Percentiles rank a stretch among this genome's conserved stretches.
These are phyloP conservation scores for Deilephila porcellus DNA, from an alignment of 2,888 invertebrate genomes.

Conservation along the genomic window DNA sequence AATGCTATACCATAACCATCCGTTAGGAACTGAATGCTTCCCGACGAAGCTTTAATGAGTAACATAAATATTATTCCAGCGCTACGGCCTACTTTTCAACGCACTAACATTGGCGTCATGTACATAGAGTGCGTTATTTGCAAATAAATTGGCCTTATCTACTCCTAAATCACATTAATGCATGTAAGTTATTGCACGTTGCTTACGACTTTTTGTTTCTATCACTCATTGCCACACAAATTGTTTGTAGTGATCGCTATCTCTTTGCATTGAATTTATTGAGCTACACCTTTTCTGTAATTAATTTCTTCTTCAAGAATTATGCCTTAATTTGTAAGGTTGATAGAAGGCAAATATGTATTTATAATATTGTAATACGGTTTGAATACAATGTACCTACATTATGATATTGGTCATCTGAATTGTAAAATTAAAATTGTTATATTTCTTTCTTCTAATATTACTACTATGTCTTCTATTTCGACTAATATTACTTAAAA, in stretches of 20 bases:
- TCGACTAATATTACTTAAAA: too few species aligned
- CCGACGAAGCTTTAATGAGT: not conserved
- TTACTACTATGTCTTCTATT: too few species aligned
- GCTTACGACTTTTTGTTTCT: slow-evolving; percentile 23
- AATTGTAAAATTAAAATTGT: too few species aligned
- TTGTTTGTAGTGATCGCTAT: slow-evolving; percentile 11
- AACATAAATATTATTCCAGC: not conserved
- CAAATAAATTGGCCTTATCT: slow-evolving; percentile 18
- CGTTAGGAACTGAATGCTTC: slow-evolving; percentile 4
- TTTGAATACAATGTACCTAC: too few species aligned
- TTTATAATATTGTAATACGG: too few species aligned
- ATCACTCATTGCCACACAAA: slow-evolving; percentile 12
- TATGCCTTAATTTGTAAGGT: too few species aligned
- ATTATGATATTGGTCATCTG: too few species aligned
- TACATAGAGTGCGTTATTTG: slow-evolving; percentile 1
- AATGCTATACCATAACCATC: not conserved
- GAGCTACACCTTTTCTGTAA: not conserved
- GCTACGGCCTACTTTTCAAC: not conserved
- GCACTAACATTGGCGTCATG: not conserved
- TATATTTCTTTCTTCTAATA: too few species aligned
- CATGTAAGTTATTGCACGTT: slow-evolving; percentile 20
- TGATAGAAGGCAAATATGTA: too few species aligned
- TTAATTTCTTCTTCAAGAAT: not conserved
- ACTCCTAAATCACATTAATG: slow-evolving; percentile 27
- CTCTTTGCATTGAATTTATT: slow-evolving; percentile 15